These are phyloP conservation scores for Plagiodera versicolora DNA, from an alignment of 2,888 invertebrate species.

Conservation along the genomic window DNA sequence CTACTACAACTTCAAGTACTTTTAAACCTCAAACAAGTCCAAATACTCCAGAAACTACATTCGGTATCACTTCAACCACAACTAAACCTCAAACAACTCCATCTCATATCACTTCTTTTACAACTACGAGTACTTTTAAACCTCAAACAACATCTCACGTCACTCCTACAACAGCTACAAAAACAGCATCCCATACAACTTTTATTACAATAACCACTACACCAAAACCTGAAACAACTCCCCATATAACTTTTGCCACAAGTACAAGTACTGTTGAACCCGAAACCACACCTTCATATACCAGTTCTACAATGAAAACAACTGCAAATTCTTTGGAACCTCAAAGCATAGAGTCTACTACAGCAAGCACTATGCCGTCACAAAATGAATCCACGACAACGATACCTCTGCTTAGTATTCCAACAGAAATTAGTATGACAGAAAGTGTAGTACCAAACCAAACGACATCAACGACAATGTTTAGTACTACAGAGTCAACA, in stretches of 20 bases:
- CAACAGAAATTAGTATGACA: neutral
- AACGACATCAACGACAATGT: neutral
- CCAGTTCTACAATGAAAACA: too few relatives aligned
- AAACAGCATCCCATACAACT: constrained; percentile 11
- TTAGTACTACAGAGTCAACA: neutral
- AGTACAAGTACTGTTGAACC: neutral
- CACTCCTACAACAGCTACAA: neutral
- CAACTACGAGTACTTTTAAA: neutral
- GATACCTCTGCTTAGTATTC: neutral
- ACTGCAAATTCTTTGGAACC: too few relatives aligned
- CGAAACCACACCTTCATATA: neutral
- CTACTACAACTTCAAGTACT: too few relatives aligned
- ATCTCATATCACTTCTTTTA: neutral
- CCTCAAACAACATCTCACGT: constrained; percentile 3
- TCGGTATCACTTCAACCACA: constrained; percentile 1
- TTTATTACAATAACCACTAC: too few relatives aligned
- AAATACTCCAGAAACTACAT: too few relatives aligned
- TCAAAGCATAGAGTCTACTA: neutral
- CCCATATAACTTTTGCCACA: too few relatives aligned
- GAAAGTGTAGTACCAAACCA: neutral
- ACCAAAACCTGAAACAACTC: too few relatives aligned
- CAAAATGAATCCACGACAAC: constrained; percentile 12
- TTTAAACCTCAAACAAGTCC: too few relatives aligned
- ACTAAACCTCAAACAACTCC: neutral
- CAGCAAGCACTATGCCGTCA: too few relatives aligned